These are phyloP conservation scores for Calypte anna DNA, from an alignment of 2,113 vertebrate genomes.

Conservation along the genomic window DNA sequence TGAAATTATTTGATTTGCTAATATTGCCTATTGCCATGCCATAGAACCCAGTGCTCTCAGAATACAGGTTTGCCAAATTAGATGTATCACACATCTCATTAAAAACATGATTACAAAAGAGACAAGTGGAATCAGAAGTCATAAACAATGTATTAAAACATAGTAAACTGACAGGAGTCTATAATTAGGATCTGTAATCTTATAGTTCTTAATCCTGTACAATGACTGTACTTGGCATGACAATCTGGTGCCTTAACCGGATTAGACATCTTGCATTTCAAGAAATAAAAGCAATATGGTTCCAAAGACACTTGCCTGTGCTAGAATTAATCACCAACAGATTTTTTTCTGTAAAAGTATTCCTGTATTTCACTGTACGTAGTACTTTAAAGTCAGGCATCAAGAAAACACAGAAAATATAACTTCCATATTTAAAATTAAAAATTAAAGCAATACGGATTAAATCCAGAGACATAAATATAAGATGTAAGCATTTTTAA, in stretches of 20 bases:
- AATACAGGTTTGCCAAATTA: background rate
- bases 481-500: background rate
- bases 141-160: conserved; percentile 11
- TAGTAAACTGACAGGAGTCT: conserved; percentile 32
- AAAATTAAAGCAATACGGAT: background rate
- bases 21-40: background rate
- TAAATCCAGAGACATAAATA: background rate
- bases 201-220: conserved; percentile 45
- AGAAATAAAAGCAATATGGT: conserved; percentile 29
- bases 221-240: background rate
- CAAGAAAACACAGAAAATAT: background rate
- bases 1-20: background rate
- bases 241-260: conserved; percentile 23
- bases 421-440: background rate
- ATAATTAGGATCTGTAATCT: conserved; percentile 64
- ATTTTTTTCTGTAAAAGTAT: conserved; percentile 36
- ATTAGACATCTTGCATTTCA: conserved; percentile 13
- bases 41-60: background rate
- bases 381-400: background rate
- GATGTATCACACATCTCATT: background rate
- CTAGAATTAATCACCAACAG: conserved; percentile 37
- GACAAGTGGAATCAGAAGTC: conserved; percentile 17
- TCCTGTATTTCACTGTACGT: background rate
- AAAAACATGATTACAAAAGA: background rate
- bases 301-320: conserved; percentile 18